Evolutionary conservation across 2,113 vertebrate genomes (phyloP).

Genomic region (Caracal caracal): DNA sequence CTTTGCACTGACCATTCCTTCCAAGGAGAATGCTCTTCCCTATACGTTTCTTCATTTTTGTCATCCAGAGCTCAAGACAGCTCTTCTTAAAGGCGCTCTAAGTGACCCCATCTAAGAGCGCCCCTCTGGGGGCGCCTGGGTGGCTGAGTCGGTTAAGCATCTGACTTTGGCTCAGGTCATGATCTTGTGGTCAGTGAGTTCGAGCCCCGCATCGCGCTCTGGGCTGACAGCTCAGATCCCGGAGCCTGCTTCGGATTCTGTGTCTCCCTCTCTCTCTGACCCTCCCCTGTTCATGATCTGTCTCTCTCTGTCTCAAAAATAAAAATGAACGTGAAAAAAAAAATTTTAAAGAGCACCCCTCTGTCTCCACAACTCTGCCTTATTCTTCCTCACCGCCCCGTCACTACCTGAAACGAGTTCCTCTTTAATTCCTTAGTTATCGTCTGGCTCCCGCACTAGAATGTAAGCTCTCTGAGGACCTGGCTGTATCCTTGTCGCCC

Average conservation of each 20-base stretch:
- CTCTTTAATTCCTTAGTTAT: background rate
- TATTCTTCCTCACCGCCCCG: background rate
- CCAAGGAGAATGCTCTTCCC: background rate
- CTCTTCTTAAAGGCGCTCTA: background rate
- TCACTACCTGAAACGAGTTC: background rate
- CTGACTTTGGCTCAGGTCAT: no score
- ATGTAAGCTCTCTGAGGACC: background rate
- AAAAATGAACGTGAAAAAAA: no score
- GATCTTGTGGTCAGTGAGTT: no score
- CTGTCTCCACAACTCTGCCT: background rate
- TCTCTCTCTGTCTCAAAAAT: no score
- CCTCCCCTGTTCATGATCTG: no score
- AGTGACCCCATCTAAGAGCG: accelerated
- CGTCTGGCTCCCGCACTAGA: background rate
- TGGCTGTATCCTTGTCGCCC: background rate
- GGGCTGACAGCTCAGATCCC: no score
- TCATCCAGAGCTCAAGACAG: background rate
- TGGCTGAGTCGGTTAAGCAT: no score
- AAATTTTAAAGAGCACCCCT: background rate
- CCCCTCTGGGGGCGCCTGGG: background rate
- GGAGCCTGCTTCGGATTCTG: no score
- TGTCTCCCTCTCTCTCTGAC: no score
- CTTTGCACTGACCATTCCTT: background rate
- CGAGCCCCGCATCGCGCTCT: no score
- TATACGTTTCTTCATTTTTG: background rate